These are phyloP conservation scores for Cirrhinus mrigala DNA, from an alignment of 2,797 vertebrate genomes.

Conservation along the genomic window DNA sequence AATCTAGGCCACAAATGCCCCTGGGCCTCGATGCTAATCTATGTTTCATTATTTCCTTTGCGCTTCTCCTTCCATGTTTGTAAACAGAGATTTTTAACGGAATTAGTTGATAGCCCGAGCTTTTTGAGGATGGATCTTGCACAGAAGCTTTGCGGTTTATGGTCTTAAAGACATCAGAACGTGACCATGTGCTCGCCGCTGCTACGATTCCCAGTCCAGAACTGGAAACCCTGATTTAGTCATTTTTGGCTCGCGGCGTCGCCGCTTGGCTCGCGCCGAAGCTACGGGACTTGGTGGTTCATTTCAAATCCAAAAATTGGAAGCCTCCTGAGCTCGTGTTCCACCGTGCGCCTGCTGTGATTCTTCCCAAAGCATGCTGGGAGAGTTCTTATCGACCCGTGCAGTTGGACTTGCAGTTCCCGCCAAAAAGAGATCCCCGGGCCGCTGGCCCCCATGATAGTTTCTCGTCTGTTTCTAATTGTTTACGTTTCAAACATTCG, in stretches of 20 bases:
- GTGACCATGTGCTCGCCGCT: slow-evolving; percentile 54
- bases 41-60: slow-evolving; percentile 77
- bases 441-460: slow-evolving; percentile 49
- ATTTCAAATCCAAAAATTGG: slow-evolving; percentile 27
- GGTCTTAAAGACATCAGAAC: slow-evolving; percentile 75
- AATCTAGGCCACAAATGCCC: slow-evolving; percentile 80
- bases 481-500: slow-evolving; percentile 69
- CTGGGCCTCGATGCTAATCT: slow-evolving; percentile 79
- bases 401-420: slow-evolving; percentile 70
- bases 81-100: slow-evolving; percentile 76
- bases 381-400: slow-evolving; percentile 73
- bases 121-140: slow-evolving; percentile 53
- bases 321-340: slow-evolving; percentile 38
- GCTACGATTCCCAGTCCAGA: slow-evolving; percentile 2
- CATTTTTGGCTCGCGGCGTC: slow-evolving; percentile 50
- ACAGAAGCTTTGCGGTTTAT: slow-evolving; percentile 62
- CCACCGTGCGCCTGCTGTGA: slow-evolving; percentile 49
- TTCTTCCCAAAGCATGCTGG: slow-evolving; percentile 69
- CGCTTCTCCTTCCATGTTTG: slow-evolving; percentile 71
- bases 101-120: slow-evolving; percentile 70
- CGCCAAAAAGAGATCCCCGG: slow-evolving; percentile 68
- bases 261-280: slow-evolving; percentile 15
- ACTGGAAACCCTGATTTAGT: slow-evolving; percentile 48
- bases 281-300: slow-evolving; percentile 18
- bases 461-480: slow-evolving; percentile 59